phyloP scores from a whole-genome alignment of 2,888 invertebrate genomes.

The Frankliniella intonsa region DNA sequence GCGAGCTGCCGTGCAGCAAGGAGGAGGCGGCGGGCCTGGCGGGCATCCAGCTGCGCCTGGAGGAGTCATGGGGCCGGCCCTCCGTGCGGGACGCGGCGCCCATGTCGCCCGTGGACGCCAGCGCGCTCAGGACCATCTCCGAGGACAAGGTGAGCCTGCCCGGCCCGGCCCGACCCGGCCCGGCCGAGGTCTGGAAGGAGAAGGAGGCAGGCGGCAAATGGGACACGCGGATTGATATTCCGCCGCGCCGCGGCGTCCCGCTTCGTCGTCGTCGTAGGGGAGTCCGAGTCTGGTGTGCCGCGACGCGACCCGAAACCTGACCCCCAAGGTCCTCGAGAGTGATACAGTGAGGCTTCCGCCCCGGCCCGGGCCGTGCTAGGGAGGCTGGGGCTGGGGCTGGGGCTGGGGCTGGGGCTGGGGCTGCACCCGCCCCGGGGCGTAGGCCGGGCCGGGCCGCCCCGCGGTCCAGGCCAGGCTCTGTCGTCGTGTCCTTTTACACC shows the following conservation, averaged over 20 bases:
- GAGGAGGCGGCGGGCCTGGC: conserved; percentile 60
- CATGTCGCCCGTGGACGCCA: conserved; percentile 40
- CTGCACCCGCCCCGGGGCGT: too few relatives aligned
- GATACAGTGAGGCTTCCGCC: background rate
- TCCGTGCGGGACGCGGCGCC: conserved; percentile 34
- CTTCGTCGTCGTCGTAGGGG: too few relatives aligned
- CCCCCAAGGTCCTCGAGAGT: too few relatives aligned
- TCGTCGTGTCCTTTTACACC: too few relatives aligned
- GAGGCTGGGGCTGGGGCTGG: background rate
- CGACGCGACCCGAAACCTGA: too few relatives aligned
- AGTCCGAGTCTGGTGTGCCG: too few relatives aligned
- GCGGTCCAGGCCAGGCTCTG: too few relatives aligned
- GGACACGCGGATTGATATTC: background rate
- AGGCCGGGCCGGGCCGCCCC: too few relatives aligned
- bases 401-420: too few relatives aligned
- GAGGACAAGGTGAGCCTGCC: conserved; percentile 42
- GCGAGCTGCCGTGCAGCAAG: conserved; percentile 57
- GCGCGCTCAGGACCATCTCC: conserved; percentile 43
- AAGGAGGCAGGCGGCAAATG: background rate
- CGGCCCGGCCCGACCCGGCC: too few relatives aligned
- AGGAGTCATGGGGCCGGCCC: conserved; percentile 51
- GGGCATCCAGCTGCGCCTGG: conserved; percentile 58
- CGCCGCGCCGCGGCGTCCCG: too few relatives aligned
- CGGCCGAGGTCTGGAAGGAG: background rate
- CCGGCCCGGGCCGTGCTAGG: background rate